Base-by-base conservation (phyloP, 2,113 vertebrate species). In the Hippolais icterina region DNA sequence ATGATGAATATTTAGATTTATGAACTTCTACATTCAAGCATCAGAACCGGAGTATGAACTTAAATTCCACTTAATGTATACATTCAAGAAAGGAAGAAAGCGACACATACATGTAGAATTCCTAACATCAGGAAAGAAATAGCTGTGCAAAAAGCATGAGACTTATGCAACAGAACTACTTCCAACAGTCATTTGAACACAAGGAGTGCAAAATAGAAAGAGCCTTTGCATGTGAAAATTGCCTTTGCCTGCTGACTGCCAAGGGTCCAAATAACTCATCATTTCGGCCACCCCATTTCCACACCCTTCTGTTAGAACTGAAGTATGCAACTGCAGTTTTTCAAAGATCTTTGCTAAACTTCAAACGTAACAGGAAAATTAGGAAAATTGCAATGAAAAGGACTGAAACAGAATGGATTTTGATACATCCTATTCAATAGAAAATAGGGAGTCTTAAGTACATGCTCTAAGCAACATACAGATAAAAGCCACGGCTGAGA, bases 61-160 rank as follows among this genome's bases (percentile, higher is more conserved):
- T 63, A 28, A 46, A 74, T 52, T 64, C 44, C 37, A 82, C n/a
- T 33, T 65, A 44, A 80, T 37, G 24, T 37, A 47, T 37, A 47
- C n/a, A 49, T 76, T 10, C 31, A 79, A 59, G 83, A 88, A 76
- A 28, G 12, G 8, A 92, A 75, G 14, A 20, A 78, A 71, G 9
- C 0, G 0, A 31, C 35, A 70, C 4, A 41, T 14, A 44, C 5
- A 33, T 29, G 31, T 1, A 77, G 49, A 79, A 69, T 65, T 72
- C 25, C 50, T 57, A 60, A 37, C 5, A 80, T 37, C 20, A 41
- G 29, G 35, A 79, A 79, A 83, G 15, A 79, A 93, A 66, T 0
- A 66, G 35, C 27, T 85, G 33, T 20, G 25, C 42, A 90, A 71
- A 20, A 87, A 63, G n/a, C 28, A 22, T 3, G 5, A 65, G 19